Conservation (phyloP, 2,888 invertebrate species). For the Parnassius glacialis region DNA sequence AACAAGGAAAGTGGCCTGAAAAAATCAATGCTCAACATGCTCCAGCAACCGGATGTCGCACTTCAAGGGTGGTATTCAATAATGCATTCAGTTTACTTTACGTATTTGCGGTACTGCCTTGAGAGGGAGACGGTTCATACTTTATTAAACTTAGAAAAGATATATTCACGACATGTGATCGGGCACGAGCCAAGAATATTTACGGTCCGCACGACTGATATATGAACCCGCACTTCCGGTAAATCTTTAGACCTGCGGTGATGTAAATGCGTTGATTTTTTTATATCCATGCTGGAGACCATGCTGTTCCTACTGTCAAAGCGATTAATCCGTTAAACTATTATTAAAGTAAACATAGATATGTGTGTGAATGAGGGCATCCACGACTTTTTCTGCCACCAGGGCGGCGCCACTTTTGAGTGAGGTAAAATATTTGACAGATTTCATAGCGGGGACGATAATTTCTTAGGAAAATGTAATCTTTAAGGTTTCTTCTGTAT, state of each 20-base stretch:
- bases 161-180: conserved; percentile 43
- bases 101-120: conserved; percentile 49
- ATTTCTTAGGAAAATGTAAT: no score
- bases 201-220: conserved; percentile 64
- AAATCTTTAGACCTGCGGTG: conserved; percentile 33
- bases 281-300: background rate
- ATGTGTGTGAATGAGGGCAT: no score
- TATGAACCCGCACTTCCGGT: conserved; percentile 63
- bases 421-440: no score
- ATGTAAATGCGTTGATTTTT: conserved; percentile 23
- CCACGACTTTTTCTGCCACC: no score
- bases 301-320: background rate
- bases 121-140: conserved; percentile 49
- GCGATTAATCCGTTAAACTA: background rate
- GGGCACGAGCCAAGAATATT: conserved; percentile 50
- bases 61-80: conserved; percentile 59
- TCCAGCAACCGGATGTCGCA: conserved; percentile 31
- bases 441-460: no score
- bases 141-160: conserved; percentile 57
- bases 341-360: no score
- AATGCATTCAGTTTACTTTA: conserved; percentile 65
- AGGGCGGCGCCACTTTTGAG: no score
- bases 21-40: conserved; percentile 31
- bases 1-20: background rate
- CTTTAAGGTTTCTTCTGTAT: no score